Evolutionary conservation across 2,888 invertebrate genomes (phyloP).

Genomic region (Steinernema hermaphroditum): DNA sequence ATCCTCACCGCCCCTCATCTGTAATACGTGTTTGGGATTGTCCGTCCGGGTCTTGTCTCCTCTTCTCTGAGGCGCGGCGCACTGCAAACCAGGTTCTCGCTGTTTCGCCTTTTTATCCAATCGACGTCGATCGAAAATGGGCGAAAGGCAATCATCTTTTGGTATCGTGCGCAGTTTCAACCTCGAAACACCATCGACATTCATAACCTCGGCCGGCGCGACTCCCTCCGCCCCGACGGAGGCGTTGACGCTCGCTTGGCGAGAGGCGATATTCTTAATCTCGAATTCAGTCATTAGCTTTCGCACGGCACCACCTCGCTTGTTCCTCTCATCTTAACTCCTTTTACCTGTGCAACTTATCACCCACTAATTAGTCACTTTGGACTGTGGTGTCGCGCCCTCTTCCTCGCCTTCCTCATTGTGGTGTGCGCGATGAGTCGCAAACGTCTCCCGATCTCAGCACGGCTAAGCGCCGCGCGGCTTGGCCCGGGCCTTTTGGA

Average conservation of each 20-base stretch:
- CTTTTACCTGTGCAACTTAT: not conserved
- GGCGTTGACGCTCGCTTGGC: not conserved
- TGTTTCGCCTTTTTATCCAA: slow-evolving; percentile 21
- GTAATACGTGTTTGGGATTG: slow-evolving; percentile 24
- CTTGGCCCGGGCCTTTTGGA: slow-evolving; percentile 30
- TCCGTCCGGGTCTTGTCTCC: slow-evolving; percentile 6
- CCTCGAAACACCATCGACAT: slow-evolving; percentile 22
- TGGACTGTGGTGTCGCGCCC: not conserved
- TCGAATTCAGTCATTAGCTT: not conserved
- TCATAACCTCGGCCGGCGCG: not conserved
- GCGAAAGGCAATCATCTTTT: slow-evolving; percentile 28
- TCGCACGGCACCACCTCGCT: not conserved
- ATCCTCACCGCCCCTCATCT: slow-evolving; percentile 18
- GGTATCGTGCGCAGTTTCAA: slow-evolving; percentile 22
- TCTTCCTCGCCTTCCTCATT: too few species aligned
- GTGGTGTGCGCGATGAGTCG: not conserved
- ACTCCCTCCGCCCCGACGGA: not conserved
- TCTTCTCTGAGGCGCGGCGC: slow-evolving; percentile 21
- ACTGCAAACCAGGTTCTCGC: slow-evolving; percentile 24
- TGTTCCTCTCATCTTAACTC: not conserved
- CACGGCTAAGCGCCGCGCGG: slow-evolving; percentile 16
- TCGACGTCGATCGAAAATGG: slow-evolving; percentile 24
- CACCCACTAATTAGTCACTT: slow-evolving; percentile 9
- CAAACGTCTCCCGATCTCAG: not conserved
- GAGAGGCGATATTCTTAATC: not conserved